Percentiles rank a stretch among this genome's conserved stretches.
Conservation (phyloP, 2,888 invertebrate species). For the Drosophila aldrichi region DNA sequence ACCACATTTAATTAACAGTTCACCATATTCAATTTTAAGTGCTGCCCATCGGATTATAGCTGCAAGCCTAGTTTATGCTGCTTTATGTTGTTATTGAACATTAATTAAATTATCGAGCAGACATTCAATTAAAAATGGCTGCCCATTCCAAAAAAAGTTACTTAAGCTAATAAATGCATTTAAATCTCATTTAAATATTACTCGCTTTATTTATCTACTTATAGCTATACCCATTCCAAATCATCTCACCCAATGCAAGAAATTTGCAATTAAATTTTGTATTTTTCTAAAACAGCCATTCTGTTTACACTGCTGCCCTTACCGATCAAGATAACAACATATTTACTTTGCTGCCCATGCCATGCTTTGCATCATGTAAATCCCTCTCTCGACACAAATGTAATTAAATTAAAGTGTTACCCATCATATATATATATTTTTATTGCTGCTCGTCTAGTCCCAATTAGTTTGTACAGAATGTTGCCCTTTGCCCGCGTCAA, state of each 20-base stretch:
- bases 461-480: neutral
- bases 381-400: neutral
- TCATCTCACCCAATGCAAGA: neutral
- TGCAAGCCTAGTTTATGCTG: no score
- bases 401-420: constrained; percentile 10
- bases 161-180: neutral
- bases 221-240: neutral
- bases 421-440: constrained; percentile 1
- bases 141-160: neutral
- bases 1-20: no score
- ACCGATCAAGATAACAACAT: neutral
- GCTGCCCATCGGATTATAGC: no score
- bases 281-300: no score
- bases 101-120: no score
- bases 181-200: neutral
- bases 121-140: neutral
- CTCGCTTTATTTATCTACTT: neutral
- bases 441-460: neutral
- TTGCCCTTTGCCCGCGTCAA: neutral
- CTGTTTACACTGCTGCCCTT: neutral
- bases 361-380: neutral
- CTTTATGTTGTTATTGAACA: no score
- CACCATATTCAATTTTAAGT: no score
- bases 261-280: neutral
- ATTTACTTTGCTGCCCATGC: neutral